Conservation (phyloP, 1,140 invertebrate species). For the Oncopeltus fasciatus region DNA sequence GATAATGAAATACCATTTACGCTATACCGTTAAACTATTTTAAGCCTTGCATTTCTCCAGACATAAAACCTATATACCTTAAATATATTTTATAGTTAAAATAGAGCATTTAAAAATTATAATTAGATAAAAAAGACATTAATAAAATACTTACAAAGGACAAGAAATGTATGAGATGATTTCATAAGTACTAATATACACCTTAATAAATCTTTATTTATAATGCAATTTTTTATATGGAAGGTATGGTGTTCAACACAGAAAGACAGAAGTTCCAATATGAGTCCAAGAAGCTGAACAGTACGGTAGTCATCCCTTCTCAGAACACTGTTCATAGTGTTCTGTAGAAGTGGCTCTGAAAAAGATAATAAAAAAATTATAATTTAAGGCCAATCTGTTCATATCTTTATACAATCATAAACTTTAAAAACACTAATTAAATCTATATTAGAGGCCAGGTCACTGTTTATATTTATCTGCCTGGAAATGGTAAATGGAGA, state of each 20-base stretch:
- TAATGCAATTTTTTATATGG: conserved; percentile 95
- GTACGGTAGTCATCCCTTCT: conserved; percentile 89
- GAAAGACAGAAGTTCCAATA: conserved; percentile 92
- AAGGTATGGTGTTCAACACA: conserved; percentile 99
- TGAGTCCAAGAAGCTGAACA: conserved; percentile 84
- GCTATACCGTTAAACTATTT: no score
- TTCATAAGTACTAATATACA: conserved; percentile 92
- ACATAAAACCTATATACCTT: no score
- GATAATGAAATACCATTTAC: no score
- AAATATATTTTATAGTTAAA: no score
- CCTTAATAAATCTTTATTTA: conserved; percentile 89
- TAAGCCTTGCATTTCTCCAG: no score
- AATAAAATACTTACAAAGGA: conserved; percentile 59
- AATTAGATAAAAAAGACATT: conserved; percentile 7
- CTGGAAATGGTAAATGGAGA: no score
- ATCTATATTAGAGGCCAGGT: no score
- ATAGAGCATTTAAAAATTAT: no score
- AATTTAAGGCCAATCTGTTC: no score
- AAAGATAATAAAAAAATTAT: conserved; percentile 20
- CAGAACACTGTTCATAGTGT: conserved; percentile 75
- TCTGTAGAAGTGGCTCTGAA: conserved; percentile 71
- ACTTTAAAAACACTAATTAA: no score
- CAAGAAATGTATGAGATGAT: conserved; percentile 94
- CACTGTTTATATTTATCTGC: no score
- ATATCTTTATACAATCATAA: no score